A percentile compares a stretch with the other conserved stretches of the same genome.
phyloP scores from a whole-genome alignment of 2,113 vertebrate genomes.

The Tetrax tetrax region DNA sequence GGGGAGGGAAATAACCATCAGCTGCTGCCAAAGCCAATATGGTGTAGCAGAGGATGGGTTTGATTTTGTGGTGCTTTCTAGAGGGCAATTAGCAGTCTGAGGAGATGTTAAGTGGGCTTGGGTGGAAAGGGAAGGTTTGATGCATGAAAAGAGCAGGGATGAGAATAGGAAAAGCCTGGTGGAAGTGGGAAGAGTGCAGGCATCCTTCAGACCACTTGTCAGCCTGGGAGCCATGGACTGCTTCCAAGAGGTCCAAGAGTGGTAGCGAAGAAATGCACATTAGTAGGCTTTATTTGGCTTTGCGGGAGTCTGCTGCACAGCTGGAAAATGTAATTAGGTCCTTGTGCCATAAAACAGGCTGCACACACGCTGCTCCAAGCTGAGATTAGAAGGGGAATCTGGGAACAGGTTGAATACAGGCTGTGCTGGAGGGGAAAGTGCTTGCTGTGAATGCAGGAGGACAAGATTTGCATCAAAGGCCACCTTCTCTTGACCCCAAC shows the following conservation, averaged over 20 bases:
- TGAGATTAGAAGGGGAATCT: constrained; percentile 4
- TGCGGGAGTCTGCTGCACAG: constrained; percentile 8
- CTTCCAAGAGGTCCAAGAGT: constrained; percentile 29
- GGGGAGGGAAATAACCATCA: not conserved
- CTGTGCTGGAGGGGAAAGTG: not conserved
- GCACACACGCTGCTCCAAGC: not conserved
- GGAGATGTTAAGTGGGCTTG: not conserved
- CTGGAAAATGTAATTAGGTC: constrained; percentile 58
- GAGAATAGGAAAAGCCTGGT: not conserved
- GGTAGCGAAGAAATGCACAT: constrained; percentile 29
- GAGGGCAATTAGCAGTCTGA: not conserved
- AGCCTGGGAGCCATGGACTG: not conserved
- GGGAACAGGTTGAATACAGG: not conserved
- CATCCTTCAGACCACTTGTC: not conserved
- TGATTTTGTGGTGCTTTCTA: not conserved
- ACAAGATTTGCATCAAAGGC: not conserved
- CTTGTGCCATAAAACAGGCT: constrained; percentile 42
- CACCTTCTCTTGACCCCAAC: not conserved
- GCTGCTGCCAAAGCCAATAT: not conserved
- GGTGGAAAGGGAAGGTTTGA: not conserved
- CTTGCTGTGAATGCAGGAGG: not conserved
- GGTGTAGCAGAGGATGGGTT: not conserved
- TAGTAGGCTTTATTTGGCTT: constrained; percentile 41
- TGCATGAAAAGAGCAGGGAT: not conserved
- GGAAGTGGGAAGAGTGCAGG: not conserved